Evolutionary conservation across 2,888 invertebrate genomes (phyloP), one percentile per base, ranked within the genome.

Genomic region (Gymnoscelis rufifasciata): DNA sequence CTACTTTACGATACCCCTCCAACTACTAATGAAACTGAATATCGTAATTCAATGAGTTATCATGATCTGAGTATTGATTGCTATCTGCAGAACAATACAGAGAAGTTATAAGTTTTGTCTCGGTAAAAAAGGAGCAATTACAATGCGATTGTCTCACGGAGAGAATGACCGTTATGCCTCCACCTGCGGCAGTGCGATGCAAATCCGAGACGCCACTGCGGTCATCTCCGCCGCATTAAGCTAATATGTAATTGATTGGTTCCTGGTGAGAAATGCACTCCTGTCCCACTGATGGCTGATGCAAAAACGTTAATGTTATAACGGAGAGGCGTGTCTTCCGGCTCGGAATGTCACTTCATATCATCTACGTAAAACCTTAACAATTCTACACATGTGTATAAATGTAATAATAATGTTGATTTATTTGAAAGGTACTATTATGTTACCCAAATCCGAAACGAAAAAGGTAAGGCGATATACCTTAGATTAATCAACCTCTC

Each of bases 161-260:
- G 50, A 57, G 23, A 6, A 12, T 12, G 1, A 53, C 76, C 78
- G 75, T 79, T 78, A 74, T 61, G 62, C 52, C 62, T 55, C 64
- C 52, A 40, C 41, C 64, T 61, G 65, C 60, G 58, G 64, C 64
- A 65, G 64, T 61, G 75, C 73, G 71, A 73, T 78, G 76, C 76
- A 80, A 80, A 80, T 77, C 71, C 67, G 65, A 62, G 64, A 63
- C 65, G 71, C 62, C 68, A 69, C 71, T 66, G 64, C 64, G 59
- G 66, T 71, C 75, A 79, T 83, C 81, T 75, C 66, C 76, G 74
- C 77, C 71, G 77, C 82, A 84, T 86, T 83, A 86, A 79, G 80
- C 80, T 87, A 87, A 88, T 87, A 86, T 77, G 78, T 80, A 86
- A 83, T 86, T 84, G 83, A 87, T 86, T 84, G 83, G 78, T 82